A percentile compares a stretch with the other conserved stretches of the same genome.
These are phyloP conservation scores for Ia io DNA, from an alignment of 2,113 vertebrate species.

Conservation along the genomic window DNA sequence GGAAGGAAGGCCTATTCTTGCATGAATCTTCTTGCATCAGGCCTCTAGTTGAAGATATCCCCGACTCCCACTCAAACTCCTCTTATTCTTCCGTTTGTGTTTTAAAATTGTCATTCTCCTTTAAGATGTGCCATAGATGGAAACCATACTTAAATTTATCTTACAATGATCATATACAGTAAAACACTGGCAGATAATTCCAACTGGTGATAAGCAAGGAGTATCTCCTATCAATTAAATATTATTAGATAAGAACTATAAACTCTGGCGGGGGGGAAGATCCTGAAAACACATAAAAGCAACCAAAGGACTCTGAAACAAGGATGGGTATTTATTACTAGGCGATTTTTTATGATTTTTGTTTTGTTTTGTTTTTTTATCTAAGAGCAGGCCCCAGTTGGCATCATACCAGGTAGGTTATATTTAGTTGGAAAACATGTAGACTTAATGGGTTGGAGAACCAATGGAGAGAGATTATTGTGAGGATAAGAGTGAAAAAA, in stretches of 20 bases:
- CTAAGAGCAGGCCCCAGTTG: background rate
- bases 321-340: background rate
- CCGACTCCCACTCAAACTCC: background rate
- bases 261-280: background rate
- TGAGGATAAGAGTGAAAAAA: background rate
- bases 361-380: background rate
- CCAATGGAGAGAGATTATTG: background rate
- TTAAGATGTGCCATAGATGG: background rate
- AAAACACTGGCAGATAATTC: background rate
- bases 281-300: background rate
- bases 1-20: no score
- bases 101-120: background rate
- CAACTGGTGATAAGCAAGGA: background rate
- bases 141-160: background rate
- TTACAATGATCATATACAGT: background rate
- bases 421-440: background rate
- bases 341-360: background rate
- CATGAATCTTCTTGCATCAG: no score
- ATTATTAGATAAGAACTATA: background rate
- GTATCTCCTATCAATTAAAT: background rate
- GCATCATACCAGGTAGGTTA: background rate
- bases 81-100: background rate
- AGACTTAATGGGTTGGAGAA: background rate
- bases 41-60: background rate
- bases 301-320: background rate